A percentile compares a stretch with the other conserved stretches of the same genome.
These are phyloP conservation scores for Diaperis boleti DNA, from an alignment of 2,888 invertebrate species.

Conservation along the genomic window DNA sequence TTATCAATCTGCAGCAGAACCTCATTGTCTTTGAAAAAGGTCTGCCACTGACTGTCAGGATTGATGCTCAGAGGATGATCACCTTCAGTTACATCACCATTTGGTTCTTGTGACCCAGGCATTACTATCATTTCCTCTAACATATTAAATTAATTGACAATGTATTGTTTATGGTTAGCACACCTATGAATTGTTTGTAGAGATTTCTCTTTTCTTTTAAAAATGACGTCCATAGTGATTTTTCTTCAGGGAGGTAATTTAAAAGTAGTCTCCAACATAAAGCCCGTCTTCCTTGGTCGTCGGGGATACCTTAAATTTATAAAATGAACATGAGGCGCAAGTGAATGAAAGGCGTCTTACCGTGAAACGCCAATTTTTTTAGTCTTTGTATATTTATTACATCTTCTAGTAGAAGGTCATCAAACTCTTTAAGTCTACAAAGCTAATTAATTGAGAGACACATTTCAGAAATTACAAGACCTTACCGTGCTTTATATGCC, in stretches of 20 bases:
- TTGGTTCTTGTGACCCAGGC: conserved; percentile 75
- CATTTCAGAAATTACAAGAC: conserved; percentile 33
- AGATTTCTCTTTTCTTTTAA: conserved; percentile 81
- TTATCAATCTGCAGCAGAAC: conserved; percentile 98
- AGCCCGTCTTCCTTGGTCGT: conserved; percentile 85
- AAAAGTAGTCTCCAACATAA: conserved; percentile 91
- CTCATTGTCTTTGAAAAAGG: conserved; percentile 97
- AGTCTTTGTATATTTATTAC: conserved; percentile 78
- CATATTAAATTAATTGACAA: conserved; percentile 39
- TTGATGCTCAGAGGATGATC: conserved; percentile 96
- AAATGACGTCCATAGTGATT: conserved; percentile 75
- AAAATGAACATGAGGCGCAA: neutral
- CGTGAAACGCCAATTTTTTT: conserved; percentile 82
- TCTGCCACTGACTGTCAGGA: conserved; percentile 95
- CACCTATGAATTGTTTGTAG: conserved; percentile 85
- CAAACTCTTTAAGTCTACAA: conserved; percentile 84
- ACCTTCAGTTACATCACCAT: conserved; percentile 72
- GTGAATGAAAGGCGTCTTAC: conserved; percentile 68
- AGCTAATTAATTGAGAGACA: conserved; percentile 36
- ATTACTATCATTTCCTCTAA: conserved; percentile 89
- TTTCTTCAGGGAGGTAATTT: conserved; percentile 84
- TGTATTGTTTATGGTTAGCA: neutral
- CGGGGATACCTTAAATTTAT: conserved; percentile 81
- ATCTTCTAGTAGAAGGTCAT: conserved; percentile 77
- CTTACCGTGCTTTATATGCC: conserved; percentile 64